These are phyloP conservation scores for Cheiracanthium punctorium DNA, from an alignment of 2,888 invertebrate genomes.

Conservation along the genomic window DNA sequence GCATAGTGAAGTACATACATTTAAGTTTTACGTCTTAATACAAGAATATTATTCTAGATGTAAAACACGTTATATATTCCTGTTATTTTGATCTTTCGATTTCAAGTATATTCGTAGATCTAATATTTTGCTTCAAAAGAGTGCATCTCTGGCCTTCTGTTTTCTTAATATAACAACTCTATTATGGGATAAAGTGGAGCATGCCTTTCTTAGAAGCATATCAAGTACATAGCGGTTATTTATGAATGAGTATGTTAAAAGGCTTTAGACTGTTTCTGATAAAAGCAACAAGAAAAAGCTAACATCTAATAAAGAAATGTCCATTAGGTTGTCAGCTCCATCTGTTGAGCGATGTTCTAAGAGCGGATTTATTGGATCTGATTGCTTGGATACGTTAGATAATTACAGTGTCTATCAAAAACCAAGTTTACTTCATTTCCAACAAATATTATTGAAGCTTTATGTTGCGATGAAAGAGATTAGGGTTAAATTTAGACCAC, in stretches of 20 bases:
- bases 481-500: neutral
- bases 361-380: constrained; percentile 49
- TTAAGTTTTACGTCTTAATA: no score
- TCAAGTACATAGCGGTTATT: no score
- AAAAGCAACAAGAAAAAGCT: constrained; percentile 12
- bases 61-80: no score
- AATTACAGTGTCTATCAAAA: constrained; percentile 70
- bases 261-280: neutral
- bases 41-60: no score
- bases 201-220: no score
- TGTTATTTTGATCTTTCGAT: no score
- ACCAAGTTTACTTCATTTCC: constrained; percentile 15
- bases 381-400: constrained; percentile 68
- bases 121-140: no score
- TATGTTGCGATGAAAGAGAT: neutral
- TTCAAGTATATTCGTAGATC: no score
- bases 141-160: no score
- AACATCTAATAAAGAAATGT: constrained; percentile 63
- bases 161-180: no score
- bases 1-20: no score
- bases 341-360: constrained; percentile 29
- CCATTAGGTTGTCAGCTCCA: constrained; percentile 59
- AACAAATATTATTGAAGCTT: constrained; percentile 1
- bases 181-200: no score
- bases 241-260: neutral